Percentiles rank a stretch among this genome's conserved stretches.
Evolutionary conservation across 1,140 invertebrate genomes (phyloP).

Genomic region (Ridgeia piscesae): DNA sequence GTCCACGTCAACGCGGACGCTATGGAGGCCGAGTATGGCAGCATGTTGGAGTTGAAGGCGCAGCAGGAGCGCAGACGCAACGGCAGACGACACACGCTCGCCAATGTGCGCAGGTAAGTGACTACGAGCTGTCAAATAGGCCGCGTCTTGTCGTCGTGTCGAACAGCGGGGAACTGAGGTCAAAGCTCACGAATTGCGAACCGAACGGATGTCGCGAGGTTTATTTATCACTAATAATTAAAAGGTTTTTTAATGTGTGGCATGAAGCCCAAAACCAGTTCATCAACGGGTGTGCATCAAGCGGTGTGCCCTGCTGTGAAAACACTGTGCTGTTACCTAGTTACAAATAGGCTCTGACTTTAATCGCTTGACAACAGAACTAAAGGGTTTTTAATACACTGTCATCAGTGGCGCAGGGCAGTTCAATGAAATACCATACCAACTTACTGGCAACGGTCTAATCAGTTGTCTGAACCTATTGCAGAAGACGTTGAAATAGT

Average conservation of each 20-base stretch:
- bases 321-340: no score
- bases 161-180: background rate
- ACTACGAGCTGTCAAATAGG: background rate
- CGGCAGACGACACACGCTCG: conserved; percentile 8
- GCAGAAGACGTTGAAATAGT: background rate
- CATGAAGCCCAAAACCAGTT: background rate
- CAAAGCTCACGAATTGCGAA: background rate
- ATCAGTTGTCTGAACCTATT: background rate
- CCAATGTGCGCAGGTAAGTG: background rate
- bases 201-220: no score
- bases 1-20: background rate
- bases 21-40: conserved; percentile 2
- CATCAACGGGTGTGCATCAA: background rate
- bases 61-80: background rate
- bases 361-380: no score
- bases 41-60: background rate
- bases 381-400: background rate
- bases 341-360: no score
- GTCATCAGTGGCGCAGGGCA: background rate
- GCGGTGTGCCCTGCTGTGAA: no score
- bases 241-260: background rate
- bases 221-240: background rate
- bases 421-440: background rate
- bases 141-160: no score
- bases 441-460: background rate